phyloP scores from a whole-genome alignment of 2,888 invertebrate species.

The Venustoraphidia nigricollis region DNA sequence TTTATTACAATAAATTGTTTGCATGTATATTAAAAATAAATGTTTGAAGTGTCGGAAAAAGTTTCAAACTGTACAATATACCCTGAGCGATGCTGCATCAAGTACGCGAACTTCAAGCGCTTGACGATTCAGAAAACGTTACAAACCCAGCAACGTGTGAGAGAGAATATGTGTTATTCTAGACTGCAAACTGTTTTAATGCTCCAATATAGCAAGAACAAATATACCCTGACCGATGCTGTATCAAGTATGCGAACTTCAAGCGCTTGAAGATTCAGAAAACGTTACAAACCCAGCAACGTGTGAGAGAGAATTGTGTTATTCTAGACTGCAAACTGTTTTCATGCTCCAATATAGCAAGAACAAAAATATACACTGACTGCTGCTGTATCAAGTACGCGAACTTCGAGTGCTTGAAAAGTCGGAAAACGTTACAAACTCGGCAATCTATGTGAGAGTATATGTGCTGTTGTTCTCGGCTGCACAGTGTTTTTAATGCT shows the following conservation, averaged over 20 bases:
- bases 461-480: not conserved
- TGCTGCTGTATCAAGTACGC: not conserved
- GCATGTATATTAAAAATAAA: no score
- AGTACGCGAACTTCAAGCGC: not conserved
- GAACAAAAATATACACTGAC: not conserved
- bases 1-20: no score
- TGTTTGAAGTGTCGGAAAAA: no score
- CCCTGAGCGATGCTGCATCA: not conserved
- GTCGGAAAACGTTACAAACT: not conserved
- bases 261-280: not conserved
- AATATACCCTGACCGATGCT: not conserved
- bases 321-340: not conserved
- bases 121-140: not conserved
- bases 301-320: constrained; percentile 1
- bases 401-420: not conserved
- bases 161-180: not conserved
- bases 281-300: not conserved
- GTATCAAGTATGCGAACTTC: not conserved
- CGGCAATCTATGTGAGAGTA: not conserved
- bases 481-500: not conserved
- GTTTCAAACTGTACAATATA: no score
- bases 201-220: no score
- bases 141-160: constrained; percentile 1
- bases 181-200: not conserved
- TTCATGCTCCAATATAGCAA: no score